Conservation (phyloP, 2,888 invertebrate species). For the Drosophila villosipedis region DNA sequence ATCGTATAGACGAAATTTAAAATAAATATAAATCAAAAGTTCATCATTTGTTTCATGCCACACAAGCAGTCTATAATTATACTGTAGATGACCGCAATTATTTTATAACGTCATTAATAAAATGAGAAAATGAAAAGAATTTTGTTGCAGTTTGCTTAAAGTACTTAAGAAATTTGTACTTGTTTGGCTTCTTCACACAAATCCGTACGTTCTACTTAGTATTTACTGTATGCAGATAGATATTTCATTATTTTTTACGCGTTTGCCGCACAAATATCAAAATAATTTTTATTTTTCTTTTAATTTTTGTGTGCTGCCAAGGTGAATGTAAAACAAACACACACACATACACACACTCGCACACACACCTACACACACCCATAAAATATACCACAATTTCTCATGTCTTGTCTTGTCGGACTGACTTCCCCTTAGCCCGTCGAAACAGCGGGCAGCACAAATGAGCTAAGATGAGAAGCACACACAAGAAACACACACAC, state of each 20-base stretch:
- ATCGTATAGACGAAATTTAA: neutral
- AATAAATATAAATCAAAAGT: neutral
- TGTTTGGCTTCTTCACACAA: accelerated
- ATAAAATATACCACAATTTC: conserved; percentile 48
- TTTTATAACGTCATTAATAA: neutral
- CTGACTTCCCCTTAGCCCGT: conserved; percentile 25
- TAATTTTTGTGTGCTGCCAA: conserved; percentile 72
- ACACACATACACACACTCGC: conserved; percentile 10
- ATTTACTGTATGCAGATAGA: conserved; percentile 35
- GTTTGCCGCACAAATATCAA: conserved; percentile 54
- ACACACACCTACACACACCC: conserved; percentile 9
- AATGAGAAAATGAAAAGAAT: neutral
- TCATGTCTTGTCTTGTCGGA: conserved; percentile 55
- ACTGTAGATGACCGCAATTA: neutral
- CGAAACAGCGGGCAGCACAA: conserved; percentile 28
- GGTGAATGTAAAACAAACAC: conserved; percentile 75
- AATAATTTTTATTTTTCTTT: conserved; percentile 66
- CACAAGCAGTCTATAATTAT: neutral
- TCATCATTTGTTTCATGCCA: neutral
- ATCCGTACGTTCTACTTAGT: conserved; percentile 4
- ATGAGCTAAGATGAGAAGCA: conserved; percentile 55
- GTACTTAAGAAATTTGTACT: neutral
- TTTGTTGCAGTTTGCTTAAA: neutral
- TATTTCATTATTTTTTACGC: conserved; percentile 59
- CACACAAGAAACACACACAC: conserved; percentile 10